phyloP scores from a whole-genome alignment of 2,113 vertebrate species.

The Fulmarus glacialis region DNA sequence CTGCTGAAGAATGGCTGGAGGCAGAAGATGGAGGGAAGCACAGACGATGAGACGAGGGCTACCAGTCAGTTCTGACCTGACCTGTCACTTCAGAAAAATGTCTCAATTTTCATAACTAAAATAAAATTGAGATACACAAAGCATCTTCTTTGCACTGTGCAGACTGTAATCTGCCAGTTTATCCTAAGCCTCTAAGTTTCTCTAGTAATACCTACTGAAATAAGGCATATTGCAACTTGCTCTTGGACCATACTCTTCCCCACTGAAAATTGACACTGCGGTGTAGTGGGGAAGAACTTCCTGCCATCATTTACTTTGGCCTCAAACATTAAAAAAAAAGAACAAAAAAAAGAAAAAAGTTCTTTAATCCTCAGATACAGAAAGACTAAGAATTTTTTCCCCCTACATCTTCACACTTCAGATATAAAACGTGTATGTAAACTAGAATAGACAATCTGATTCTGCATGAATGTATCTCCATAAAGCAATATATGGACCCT shows the following conservation, averaged over 20 bases:
- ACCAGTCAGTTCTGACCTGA: not conserved
- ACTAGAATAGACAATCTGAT: not conserved
- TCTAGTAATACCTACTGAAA: not conserved
- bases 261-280: slow-evolving; percentile 24
- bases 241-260: slow-evolving; percentile 9
- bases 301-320: slow-evolving; percentile 59
- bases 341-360: not conserved
- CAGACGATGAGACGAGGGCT: not conserved
- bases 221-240: slow-evolving; percentile 35
- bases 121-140: not conserved
- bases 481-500: not conserved
- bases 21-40: not conserved
- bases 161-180: not conserved
- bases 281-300: slow-evolving; percentile 11
- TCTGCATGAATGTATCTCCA: not conserved
- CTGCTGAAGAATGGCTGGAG: not conserved
- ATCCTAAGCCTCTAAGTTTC: not conserved
- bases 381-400: not conserved
- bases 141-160: not conserved
- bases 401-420: not conserved
- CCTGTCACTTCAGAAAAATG: not conserved
- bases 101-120: not conserved
- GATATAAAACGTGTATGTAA: not conserved
- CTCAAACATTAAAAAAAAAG: not conserved
- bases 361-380: slow-evolving; percentile 33